Conservation (phyloP, 37 sponge, comb jelly and placozoan genomes). For the Amphimedon queenslandica region DNA sequence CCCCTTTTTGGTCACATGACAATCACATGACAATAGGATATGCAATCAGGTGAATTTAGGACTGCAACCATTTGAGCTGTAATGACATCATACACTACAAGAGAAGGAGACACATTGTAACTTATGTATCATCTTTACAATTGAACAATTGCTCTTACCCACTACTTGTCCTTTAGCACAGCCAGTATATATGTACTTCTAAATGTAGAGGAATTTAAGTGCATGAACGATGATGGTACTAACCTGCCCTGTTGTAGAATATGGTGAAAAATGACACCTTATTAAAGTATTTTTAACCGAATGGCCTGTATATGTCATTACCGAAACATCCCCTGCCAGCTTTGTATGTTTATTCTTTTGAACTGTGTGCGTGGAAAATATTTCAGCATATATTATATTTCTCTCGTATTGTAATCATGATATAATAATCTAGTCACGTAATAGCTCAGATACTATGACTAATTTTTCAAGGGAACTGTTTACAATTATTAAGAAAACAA, state of each 20-base stretch:
- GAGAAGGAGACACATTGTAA: not conserved
- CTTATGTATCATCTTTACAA: not conserved
- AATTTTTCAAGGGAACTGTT: too few species aligned
- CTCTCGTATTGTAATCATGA: too few species aligned
- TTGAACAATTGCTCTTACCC: too few species aligned
- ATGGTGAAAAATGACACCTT: constrained; percentile 82
- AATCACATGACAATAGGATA: constrained; percentile 24
- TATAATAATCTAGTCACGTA: too few species aligned
- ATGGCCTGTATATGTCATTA: constrained; percentile 93
- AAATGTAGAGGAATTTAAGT: not conserved
- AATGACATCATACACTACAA: constrained; percentile 73
- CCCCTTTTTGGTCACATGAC: too few species aligned
- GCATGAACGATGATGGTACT: not conserved
- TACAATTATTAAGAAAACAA: too few species aligned
- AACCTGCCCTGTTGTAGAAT: constrained; percentile 77
- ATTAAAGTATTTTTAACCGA: constrained; percentile 71
- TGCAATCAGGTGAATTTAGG: constrained; percentile 14
- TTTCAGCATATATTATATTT: too few species aligned
- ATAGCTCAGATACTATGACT: too few species aligned
- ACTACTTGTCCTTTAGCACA: constrained; percentile 58
- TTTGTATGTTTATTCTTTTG: not conserved
- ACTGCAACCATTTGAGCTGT: constrained; percentile 61
- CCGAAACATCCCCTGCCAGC: constrained; percentile 71
- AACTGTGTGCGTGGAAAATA: not conserved
- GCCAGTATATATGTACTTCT: constrained; percentile 76